Percentiles rank a stretch among this genome's conserved stretches.
Evolutionary conservation across 1,140 invertebrate genomes (phyloP).

Genomic region (Meteorus sp.): DNA sequence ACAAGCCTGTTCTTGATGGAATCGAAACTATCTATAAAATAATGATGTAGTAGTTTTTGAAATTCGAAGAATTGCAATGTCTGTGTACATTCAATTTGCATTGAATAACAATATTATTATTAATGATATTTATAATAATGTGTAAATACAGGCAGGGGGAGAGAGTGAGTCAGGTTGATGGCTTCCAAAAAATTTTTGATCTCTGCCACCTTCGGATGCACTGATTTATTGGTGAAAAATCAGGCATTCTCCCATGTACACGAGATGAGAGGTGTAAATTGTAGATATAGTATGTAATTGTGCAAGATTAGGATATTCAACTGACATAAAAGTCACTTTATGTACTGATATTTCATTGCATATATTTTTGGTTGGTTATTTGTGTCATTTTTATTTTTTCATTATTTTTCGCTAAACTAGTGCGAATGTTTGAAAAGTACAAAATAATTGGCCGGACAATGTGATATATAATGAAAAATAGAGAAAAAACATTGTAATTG

Average conservation of each 20-base stretch:
- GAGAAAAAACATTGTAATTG: neutral
- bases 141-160: constrained; percentile 22
- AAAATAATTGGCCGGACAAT: neutral
- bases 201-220: neutral
- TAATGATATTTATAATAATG: too few relatives aligned
- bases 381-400: neutral
- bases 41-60: too few relatives aligned
- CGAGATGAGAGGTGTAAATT: constrained; percentile 22
- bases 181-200: neutral
- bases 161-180: neutral
- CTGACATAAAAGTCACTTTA: neutral
- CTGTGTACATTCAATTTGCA: too few relatives aligned
- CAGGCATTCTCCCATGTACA: neutral
- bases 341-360: neutral
- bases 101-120: too few relatives aligned
- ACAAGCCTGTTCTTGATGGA: constrained; percentile 67
- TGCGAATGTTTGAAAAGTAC: constrained; percentile 2
- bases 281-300: constrained; percentile 26
- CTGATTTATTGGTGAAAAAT: constrained; percentile 8
- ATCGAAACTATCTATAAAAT: constrained; percentile 26
- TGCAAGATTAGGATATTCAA: neutral
- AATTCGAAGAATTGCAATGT: too few relatives aligned
- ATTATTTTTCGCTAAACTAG: neutral
- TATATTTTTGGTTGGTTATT: neutral
- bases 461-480: neutral